Evolutionary conservation across 1,140 invertebrate genomes (phyloP).

Genomic region (Aphelinus atriplicis): DNA sequence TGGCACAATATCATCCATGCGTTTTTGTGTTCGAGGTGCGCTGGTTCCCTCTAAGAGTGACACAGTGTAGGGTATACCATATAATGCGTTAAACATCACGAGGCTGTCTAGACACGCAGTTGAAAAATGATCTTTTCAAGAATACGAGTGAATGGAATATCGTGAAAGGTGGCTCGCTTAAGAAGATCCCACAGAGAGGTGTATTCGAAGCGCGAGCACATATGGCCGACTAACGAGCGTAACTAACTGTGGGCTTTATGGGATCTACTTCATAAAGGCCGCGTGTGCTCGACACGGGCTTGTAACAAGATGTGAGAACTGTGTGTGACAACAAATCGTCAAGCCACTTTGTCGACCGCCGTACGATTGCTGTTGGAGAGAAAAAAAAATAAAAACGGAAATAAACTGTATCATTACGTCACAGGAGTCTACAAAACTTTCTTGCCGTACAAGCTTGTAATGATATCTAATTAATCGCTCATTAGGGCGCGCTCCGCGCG

Average conservation of each 20-base stretch:
- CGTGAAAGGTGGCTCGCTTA: not conserved
- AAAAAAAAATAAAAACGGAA: constrained; percentile 27
- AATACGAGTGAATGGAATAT: no score
- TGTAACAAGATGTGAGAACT: not conserved
- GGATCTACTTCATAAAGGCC: constrained; percentile 1
- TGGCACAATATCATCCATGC: no score
- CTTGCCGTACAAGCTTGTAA: not conserved
- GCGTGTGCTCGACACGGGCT: not conserved
- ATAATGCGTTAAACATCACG: no score
- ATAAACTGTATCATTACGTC: constrained; percentile 20
- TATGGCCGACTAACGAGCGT: constrained; percentile 48
- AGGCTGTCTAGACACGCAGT: no score
- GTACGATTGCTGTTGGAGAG: not conserved
- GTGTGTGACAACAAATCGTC: constrained; percentile 15
- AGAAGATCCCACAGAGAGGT: not conserved
- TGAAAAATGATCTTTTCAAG: no score
- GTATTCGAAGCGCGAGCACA: not conserved
- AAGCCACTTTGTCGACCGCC: not conserved
- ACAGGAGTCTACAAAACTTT: not conserved
- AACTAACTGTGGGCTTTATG: constrained; percentile 46
- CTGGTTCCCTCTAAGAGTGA: no score
- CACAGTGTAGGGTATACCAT: no score
- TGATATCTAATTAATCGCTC: constrained; percentile 30
- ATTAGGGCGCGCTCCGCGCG: constrained; percentile 12
- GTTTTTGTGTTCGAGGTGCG: no score